These are phyloP conservation scores for pig (Sus scrofa) DNA, from an alignment of 2,113 vertebrate species.

Conservation along the genomic window T2T-Sscrofa CM000815.6:126096501-126097000, in stretches of 20 bases:
- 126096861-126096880: not conserved
- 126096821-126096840: not conserved
- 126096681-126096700: not conserved
- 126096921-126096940: not conserved
- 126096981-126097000: not conserved
- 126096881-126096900: not conserved
- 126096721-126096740: not conserved
- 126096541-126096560: constrained; percentile 85
- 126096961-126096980: not conserved
- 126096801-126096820: constrained; percentile 6
- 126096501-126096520: constrained; percentile 78
- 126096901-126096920: not conserved
- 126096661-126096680: constrained; percentile 65
- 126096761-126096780: not conserved
- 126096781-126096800: not conserved
- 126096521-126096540: constrained; percentile 79
- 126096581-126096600: constrained; percentile 84
- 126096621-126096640: constrained; percentile 63
- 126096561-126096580: constrained; percentile 82
- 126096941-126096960: not conserved
- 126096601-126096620: constrained; percentile 81
- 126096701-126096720: constrained; percentile 52
- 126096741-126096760: not conserved
- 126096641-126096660: constrained; percentile 31
- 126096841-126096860: not conserved